Conservation (phyloP, 2,888 invertebrate genomes). For the Chymomyza amoena region DNA sequence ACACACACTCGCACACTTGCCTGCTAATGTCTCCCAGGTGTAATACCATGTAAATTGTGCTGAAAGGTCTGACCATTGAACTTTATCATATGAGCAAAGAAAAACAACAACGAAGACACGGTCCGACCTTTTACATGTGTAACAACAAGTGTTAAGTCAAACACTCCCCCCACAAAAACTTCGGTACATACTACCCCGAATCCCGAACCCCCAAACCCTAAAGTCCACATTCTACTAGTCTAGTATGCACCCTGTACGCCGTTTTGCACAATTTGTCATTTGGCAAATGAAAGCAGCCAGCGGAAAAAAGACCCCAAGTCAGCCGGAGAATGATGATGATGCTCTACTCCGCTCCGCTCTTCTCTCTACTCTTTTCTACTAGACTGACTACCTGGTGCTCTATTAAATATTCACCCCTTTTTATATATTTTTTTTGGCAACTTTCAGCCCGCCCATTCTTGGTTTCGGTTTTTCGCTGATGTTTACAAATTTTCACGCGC, state of each 20-base stretch:
- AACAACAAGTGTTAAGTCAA: conserved; percentile 61
- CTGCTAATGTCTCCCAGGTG: conserved; percentile 53
- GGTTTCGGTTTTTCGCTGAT: conserved; percentile 60
- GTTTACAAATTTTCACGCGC: conserved; percentile 66
- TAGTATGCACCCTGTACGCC: background rate
- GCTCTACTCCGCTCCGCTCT: too few species aligned
- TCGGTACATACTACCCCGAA: background rate
- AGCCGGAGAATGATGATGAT: background rate
- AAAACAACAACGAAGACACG: background rate
- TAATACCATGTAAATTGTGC: conserved; percentile 57
- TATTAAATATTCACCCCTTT: conserved; percentile 71
- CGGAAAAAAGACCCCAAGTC: background rate
- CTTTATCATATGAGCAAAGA: conserved; percentile 31
- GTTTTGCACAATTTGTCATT: conserved; percentile 61
- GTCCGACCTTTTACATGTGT: background rate
- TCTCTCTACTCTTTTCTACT: background rate
- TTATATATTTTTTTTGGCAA: background rate
- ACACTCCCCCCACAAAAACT: conserved; percentile 29
- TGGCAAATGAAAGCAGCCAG: conserved; percentile 31
- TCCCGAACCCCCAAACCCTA: background rate
- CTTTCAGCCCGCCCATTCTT: background rate
- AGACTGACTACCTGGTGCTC: conserved; percentile 13
- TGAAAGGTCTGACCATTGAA: conserved; percentile 55
- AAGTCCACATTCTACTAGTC: background rate
- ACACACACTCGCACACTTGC: too few species aligned